phyloP scores from a whole-genome alignment of 2,888 invertebrate genomes.

The Cerastis leucographa region DNA sequence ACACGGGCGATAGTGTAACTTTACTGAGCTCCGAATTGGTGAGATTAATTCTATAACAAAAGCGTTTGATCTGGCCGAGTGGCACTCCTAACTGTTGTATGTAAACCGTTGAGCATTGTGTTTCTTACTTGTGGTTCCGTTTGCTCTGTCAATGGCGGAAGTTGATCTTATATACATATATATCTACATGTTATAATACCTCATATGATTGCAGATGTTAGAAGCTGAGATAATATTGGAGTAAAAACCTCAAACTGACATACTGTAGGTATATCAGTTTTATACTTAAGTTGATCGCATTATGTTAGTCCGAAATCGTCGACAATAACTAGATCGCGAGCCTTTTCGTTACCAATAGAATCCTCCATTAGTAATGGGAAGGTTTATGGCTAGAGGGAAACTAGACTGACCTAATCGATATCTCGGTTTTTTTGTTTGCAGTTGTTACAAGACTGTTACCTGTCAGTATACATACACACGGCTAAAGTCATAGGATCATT shows the following conservation, averaged over 20 bases:
- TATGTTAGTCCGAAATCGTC: neutral
- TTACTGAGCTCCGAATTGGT: slow-evolving; percentile 79
- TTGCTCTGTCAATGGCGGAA: slow-evolving; percentile 10
- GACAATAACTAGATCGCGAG: neutral
- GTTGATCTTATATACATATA: neutral
- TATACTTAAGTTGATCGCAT: neutral
- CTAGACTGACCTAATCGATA: neutral
- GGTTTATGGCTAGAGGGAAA: neutral
- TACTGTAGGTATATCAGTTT: neutral
- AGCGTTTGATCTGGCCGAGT: slow-evolving; percentile 73
- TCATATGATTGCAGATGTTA: neutral
- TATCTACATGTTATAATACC: neutral
- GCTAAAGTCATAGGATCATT: neutral
- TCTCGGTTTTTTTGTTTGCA: too few species aligned
- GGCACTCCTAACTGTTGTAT: slow-evolving; percentile 51
- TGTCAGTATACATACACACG: neutral
- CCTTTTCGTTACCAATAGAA: neutral
- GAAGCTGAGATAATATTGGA: neutral
- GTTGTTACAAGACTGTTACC: neutral
- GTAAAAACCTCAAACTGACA: neutral
- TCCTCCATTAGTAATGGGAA: too few species aligned
- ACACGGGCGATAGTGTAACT: slow-evolving; percentile 84
- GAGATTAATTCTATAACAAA: slow-evolving; percentile 84
- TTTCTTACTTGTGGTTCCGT: slow-evolving; percentile 11
- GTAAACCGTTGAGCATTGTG: slow-evolving; percentile 47